Evolutionary conservation across 2,888 invertebrate genomes (phyloP), one percentile per base, ranked within the genome.

Genomic region (Papilio gigon): DNA sequence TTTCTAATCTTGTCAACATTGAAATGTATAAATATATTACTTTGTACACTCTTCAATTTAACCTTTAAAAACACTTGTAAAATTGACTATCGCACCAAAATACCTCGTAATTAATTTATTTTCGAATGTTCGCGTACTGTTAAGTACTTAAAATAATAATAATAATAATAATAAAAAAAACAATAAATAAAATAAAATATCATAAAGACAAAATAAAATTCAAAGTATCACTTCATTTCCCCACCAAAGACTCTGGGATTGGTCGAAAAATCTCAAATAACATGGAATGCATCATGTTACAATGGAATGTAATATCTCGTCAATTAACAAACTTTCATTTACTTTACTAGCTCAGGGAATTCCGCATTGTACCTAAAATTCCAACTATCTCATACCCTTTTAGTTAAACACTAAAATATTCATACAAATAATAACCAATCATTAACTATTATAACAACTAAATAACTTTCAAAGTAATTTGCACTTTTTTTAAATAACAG

Each of bases 11-110:
- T 86, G 84, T 89, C 86, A 87, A 89, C 88, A 89, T 88, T 84
- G 85, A 90, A 88, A 89, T 91, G 89, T 90, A 91, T 90, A 91
- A 91, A 91, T 90, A 91, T 90, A 90, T 90, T 90, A 90, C 89
- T 91, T 91, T 91, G 91, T 92, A 92, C 91, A 92, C 82, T 90
- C 83, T 89, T 84, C 83, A 81, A 83, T 81, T 84, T 85, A 83
- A 80, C 78, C 81, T 85, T 84, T 83, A 84, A 83, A 88, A 89
- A 90, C 86, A 88, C 89, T 91, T 90, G 90, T 90, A 91, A 82
- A 91, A 89, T 90, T 91, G 84, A 85, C 89, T 90, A 90, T 88
- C 90, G 92, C 90, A 91, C 92, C 92, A 90, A 89, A 88, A 90
- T 90, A 89, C 84, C 87, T 85, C 65, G 27, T 88, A 84, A 84